Evolutionary conservation across 2,888 invertebrate species (phyloP), one percentile per base, ranked within the genome.

Genomic region (Chaitophorus viminalis): DNA sequence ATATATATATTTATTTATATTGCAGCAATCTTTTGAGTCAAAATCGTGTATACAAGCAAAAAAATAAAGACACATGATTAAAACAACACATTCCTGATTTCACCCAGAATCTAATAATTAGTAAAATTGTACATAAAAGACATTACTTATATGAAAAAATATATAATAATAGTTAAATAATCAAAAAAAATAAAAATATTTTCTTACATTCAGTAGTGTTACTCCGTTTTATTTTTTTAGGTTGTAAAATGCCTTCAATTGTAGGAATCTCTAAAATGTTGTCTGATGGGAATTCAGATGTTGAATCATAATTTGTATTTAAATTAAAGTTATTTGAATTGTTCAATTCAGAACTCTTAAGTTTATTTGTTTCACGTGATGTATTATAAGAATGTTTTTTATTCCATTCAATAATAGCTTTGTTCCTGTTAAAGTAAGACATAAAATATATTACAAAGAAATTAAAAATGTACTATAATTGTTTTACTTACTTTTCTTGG

Each of bases 391-490:
- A 52, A 14, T 72, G 21, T 14, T 74, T 79, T 74, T 87, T 86
- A 54, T 86, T 87, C 86, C 79, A 87, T 74, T 79, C 72, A 29
- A 72, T 11, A 72, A 79, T 9, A 6, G 54, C 31, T 31, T 79
- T 39, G 0, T 60, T 87, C 9, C 86, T 87, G 31, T 77, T 70
- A 29, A 33, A 54, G 5, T 6, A 68, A 29, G 21, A 54, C 54
- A 54, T 72, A 52, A n/a, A 17, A 46, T 46, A 46, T 46, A 9
- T 46, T 46, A 46, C 14, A 46, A 14, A 6, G 6, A 36, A 0
- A 46, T 46, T 46, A 14, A 29, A 29, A 25, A n/a, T 39, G 46
- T 14, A 76, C 31, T 31, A n/a, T 25, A 25, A 83, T n/a, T 18
- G 46, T 76, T 11, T 36, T 68, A 5, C 72, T 72, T 81, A 87